Conservation (phyloP, 2,797 vertebrate species). For the Smutsia temminckii region DNA sequence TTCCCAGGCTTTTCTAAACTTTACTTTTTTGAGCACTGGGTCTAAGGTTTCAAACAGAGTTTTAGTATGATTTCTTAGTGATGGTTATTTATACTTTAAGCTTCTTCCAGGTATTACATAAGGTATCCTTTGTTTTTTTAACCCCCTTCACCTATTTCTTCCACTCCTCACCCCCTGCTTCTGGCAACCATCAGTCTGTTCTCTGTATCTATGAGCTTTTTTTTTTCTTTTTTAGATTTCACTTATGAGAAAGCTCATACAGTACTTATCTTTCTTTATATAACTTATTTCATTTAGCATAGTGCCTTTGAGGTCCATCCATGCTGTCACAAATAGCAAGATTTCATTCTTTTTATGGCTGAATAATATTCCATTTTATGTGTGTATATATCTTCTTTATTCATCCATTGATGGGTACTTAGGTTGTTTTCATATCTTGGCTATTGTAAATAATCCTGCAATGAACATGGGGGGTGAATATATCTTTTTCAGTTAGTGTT, state of each 20-base stretch:
- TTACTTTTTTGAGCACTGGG: background rate
- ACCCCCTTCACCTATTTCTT: background rate
- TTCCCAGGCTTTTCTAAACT: background rate
- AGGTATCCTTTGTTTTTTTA: background rate
- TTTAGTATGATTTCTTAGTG: background rate
- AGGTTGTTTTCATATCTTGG: background rate
- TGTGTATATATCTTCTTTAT: background rate
- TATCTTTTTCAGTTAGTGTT: background rate
- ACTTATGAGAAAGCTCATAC: background rate
- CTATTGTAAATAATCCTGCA: background rate
- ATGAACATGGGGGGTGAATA: background rate
- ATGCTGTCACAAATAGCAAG: background rate
- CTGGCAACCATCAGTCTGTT: background rate
- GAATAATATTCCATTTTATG: background rate
- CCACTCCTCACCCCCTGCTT: background rate
- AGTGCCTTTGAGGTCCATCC: background rate
- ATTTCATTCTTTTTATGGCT: background rate
- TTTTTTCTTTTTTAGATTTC: background rate
- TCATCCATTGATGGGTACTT: background rate
- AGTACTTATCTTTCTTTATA: background rate
- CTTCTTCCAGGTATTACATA: background rate
- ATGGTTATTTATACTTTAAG: background rate
- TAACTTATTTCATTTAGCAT: background rate
- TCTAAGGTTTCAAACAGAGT: conserved; percentile 2
- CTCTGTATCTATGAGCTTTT: background rate